These are phyloP conservation scores for Grantiella picta DNA, from an alignment of 2,113 vertebrate genomes.

Conservation along the genomic window DNA sequence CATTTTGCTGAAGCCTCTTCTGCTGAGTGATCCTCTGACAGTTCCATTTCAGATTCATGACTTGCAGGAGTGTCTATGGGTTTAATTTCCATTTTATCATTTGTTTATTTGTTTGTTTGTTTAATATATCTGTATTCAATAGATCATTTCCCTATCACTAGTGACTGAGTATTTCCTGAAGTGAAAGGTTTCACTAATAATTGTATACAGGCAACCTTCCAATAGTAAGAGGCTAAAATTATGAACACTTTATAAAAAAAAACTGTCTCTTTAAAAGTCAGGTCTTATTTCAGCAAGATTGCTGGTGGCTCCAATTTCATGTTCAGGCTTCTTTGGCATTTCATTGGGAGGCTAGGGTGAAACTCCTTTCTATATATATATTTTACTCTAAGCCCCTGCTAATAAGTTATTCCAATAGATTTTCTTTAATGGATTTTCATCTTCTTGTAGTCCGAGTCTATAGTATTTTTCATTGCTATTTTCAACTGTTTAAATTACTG, in stretches of 20 bases:
- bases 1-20: not conserved
- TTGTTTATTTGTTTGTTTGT: not conserved
- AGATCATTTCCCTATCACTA: not conserved
- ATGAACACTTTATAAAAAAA: not conserved
- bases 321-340: conserved; percentile 60
- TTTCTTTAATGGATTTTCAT: conserved; percentile 44
- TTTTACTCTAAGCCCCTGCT: conserved; percentile 35
- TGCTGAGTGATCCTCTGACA: not conserved
- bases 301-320: conserved; percentile 47
- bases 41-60: not conserved
- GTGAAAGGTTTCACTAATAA: not conserved
- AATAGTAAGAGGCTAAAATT: conserved; percentile 37
- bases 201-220: not conserved
- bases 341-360: conserved; percentile 49
- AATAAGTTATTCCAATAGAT: conserved; percentile 40
- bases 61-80: not conserved
- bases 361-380: conserved; percentile 53
- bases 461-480: not conserved
- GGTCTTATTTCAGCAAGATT: conserved; percentile 45
- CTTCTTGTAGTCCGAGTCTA: not conserved
- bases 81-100: not conserved
- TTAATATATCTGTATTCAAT: not conserved
- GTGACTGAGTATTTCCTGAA: not conserved
- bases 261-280: conserved; percentile 43
- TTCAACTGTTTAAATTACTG: not conserved